These are phyloP conservation scores for Agapornis canus DNA, from an alignment of 2,797 vertebrate species.

Conservation along the genomic window DNA sequence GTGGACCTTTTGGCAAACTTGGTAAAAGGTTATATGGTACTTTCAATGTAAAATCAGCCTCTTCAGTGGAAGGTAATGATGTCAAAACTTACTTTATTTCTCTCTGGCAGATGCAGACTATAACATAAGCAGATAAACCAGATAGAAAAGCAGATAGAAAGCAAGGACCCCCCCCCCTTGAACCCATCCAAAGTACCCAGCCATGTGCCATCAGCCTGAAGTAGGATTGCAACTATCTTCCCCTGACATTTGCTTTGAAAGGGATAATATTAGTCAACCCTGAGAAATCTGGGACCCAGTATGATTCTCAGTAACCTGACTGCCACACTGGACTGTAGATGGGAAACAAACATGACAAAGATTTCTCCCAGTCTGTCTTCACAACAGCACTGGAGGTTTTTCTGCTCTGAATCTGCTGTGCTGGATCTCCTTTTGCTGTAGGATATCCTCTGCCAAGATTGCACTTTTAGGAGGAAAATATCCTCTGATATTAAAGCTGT, in stretches of 20 bases:
- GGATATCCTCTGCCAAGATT: neutral
- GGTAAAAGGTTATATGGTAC: neutral
- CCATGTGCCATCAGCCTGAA: neutral
- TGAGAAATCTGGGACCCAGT: neutral
- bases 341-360: neutral
- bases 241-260: neutral
- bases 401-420: neutral
- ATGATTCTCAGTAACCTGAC: neutral
- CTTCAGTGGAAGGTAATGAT: neutral
- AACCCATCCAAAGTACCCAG: neutral
- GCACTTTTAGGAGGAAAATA: neutral
- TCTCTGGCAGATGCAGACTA: neutral
- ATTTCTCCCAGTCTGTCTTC: neutral
- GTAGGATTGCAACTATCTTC: neutral
- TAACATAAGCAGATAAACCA: neutral
- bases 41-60: conserved; percentile 7
- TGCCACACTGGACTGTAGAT: neutral
- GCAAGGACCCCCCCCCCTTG: accelerated
- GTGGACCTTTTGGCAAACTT: neutral
- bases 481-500: neutral
- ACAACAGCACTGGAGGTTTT: neutral
- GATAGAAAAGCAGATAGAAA: too few species aligned
- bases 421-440: neutral
- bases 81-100: neutral
- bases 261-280: neutral